Base-by-base conservation (phyloP, 2,888 invertebrate species). In the Nomada hirtipes region DNA sequence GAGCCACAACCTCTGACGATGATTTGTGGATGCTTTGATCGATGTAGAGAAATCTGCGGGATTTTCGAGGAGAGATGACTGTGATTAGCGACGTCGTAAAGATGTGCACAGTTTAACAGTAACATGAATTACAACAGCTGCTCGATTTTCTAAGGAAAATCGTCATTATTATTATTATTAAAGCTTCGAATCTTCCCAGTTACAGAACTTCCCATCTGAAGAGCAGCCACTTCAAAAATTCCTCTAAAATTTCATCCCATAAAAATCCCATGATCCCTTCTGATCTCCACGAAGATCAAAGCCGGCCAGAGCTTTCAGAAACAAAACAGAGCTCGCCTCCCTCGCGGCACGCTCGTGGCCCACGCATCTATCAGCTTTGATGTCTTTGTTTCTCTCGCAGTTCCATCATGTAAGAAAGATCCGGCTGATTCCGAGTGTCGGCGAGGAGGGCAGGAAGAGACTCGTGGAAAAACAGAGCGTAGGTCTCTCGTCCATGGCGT, bases 371-470 rank as follows among this genome's bases (percentile, higher is more conserved):
- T 85, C 85, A 85, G 77, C 82, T 79, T 82, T 85, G 93, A 93
- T 92, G 92, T 93, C 93, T 93, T 93, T 93, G 93, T 93, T 93
- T 92, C 92, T 65, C 68, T 15, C 65, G 47, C 64, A 11, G 53
- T 18, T 63, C 23, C 29, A 29, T 11, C 20, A 18, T 36, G 52
- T 36, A 65, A 52, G 73, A 65, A 60, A 44, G 71, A 57, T 60
- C 47, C 23, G 60, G 50, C 26, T 15, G 63, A 26, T 50, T 20
- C 18, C 44, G 20, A 23, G 20, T 23, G 20, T 42, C 18, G 59
- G 52, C 42, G 73, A 44, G 50, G 67, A 26, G 50, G 47, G 57
- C 44, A 47, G 63, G 69, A 60, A 20, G 70, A 20, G 29, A 20
- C 68, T 23, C 77, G 83, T 79, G 89, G 89, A 91, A 91, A 90